Evolutionary conservation across 2,113 vertebrate species (phyloP).

Genomic region (Dromaius novaehollandiae): DNA sequence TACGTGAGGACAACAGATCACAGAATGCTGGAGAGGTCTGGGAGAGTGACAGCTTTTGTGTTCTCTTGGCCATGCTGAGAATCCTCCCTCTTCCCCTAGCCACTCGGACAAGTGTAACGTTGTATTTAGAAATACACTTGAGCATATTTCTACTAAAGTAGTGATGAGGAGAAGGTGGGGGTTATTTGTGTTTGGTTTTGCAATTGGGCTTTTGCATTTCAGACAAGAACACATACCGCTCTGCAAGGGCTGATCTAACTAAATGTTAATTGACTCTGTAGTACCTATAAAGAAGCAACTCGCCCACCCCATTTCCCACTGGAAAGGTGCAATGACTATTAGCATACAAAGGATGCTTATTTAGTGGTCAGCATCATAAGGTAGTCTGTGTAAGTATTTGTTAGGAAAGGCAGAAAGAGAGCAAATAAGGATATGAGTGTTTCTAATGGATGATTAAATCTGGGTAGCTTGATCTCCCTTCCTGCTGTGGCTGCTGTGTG

Average conservation of each 20-base stretch:
- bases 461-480: constrained; percentile 58
- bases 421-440: neutral
- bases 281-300: neutral
- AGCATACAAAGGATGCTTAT: neutral
- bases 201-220: neutral
- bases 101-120: neutral
- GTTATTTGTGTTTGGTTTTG: neutral
- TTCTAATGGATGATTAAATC: constrained; percentile 52
- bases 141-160: neutral
- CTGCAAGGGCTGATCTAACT: constrained; percentile 21
- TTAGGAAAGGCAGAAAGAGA: neutral
- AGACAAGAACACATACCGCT: neutral
- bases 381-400: neutral
- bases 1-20: neutral
- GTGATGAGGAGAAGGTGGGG: neutral
- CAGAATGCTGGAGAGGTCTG: neutral
- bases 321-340: neutral
- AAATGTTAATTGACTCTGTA: constrained; percentile 12
- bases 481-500: constrained; percentile 66
- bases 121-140: neutral
- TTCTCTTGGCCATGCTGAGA: neutral
- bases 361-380: neutral
- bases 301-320: neutral
- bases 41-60: neutral
- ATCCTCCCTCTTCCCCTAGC: neutral